Evolutionary conservation across 1,140 invertebrate species (phyloP), one percentile per base, ranked within the genome.

Genomic region (Sycobia sp.): DNA sequence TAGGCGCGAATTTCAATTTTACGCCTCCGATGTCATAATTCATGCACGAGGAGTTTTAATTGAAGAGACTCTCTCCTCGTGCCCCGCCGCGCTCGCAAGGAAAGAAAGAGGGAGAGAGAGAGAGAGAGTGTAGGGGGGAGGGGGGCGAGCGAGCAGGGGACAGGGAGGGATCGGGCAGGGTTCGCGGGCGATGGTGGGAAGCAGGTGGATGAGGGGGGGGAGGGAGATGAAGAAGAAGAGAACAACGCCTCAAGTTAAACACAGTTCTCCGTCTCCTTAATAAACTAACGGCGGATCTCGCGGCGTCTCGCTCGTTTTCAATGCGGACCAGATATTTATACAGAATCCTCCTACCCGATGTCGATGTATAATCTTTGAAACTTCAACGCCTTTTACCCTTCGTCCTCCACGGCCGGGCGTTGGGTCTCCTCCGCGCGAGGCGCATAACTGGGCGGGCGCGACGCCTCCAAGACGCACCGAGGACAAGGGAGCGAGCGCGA

Each of bases 311-410:
- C 53, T 62, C 60, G 5, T 49, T 62, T 62, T 41, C 60, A 62
- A 62, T 62, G 60, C 51, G 60, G 29, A 41, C 34, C 53, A 63
- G 57, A 69, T 69, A 71, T 71, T 69, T 69, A 69, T 69, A 67
- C 67, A 59, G 65, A 71, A 65, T 38, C 65, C 34, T 62, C 60
- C 39, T 50, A 56, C 46, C 66, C 44, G 44, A 63, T 63, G 54
- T 63, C 60, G 60, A 63, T 57, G 54, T 63, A 57, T 63, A 77
- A 74, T 72, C 76, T 78, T n/a, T 71, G 71, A 78, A 78, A 80
- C 73, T 78, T 78, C 67, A 73, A 70, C 74, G 74, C 72, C 76
- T 76, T 75, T 76, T 70, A 74, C 72, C 68, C 68, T 69, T 32
- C 55, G 54, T 51, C 55, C 71, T 65, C 65, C 67, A 71, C n/a